Evolutionary conservation across 2,113 vertebrate species (phyloP), one percentile per base, ranked within the genome.

Genomic region (Saimiri boliviensis): DNA sequence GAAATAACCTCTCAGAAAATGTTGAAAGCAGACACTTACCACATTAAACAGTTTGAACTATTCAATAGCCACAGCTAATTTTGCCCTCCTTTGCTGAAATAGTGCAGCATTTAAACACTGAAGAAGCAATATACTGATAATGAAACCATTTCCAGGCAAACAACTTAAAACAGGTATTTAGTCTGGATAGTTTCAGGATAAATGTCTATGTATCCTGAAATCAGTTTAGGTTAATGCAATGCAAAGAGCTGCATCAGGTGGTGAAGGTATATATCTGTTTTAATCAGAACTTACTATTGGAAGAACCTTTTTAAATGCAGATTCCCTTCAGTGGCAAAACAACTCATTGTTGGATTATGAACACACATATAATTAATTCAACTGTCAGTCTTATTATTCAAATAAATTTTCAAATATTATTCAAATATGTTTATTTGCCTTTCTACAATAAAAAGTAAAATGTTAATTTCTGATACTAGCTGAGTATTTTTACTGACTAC

Each of bases 71-170:
- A 76, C 27, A 68, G 90, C 83, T 97, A 97, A 94, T 97, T 95
- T 71, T 71, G 8, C 87, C 74, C 73, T 84, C 40, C 90, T 94
- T 95, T 97, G 79, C 84, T 95, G 94, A 97, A 96, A 93, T 87
- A 89, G 37, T 92, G 58, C 32, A 83, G 40, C 85, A 82, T 93
- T 98, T 97, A 96, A 95, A 95, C 74, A 88, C 66, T 73, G 81
- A 81, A 93, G 70, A 95, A 97, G 92, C n/a, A 70, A 87, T 97
- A 97, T 54, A 81, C 37, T 86, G 79, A 89, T 95, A 98, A 97
- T 97, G 94, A 96, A 91, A 93, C 83, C 88, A 96, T 98, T 94
- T 95, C 63, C 77, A 96, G 81, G 96, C 87, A 97, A 94, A 96
- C 89, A 95, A 96, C 60, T 93, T 85, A 80, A 20, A 93, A 89